Base-by-base conservation (phyloP, 2,797 vertebrate genomes). In the Serranus cabrilla region DNA sequence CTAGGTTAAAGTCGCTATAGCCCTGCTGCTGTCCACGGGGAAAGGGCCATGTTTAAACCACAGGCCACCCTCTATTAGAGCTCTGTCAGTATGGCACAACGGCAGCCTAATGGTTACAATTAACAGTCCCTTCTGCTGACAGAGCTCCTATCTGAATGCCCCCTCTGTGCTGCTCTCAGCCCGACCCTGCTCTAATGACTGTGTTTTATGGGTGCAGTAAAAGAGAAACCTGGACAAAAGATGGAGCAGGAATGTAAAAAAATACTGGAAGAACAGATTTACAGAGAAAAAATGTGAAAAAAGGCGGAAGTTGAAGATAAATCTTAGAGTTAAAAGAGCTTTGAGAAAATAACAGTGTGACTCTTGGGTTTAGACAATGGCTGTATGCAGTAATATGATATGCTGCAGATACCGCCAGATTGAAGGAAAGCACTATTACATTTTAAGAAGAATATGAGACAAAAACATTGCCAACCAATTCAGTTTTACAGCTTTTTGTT, bases 41-140 rank as follows among this genome's bases (percentile, higher is more conserved):
- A 83, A 63, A 87, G 82, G 84, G 81, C 85, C 83, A 57, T 85
- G 79, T 91, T 91, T 91, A 87, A 92, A 76, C 74, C 80, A 71
- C 64, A 80, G 74, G 64, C 85, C 89, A 82, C 84, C 85, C 67
- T 76, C 82, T 78, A 83, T 87, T 88, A 91, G 71, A 70, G 78
- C 83, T 52, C 79, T 78, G 89, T 85, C 84, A 89, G 83, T 78
- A 47, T 67, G 84, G 84, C 81, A 86, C 55, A 43, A 81, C 68
- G 62, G 84, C 85, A 86, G 87, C 47, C 83, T 94, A 95, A 94
- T 94, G 87, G 89, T 89, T 91, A 90, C 92, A 93, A 95, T 94
- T 95, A 95, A 91, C 85, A 84, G 80, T 80, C 84, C 78, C 87
- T 81, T 85, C 78, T 70, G 85, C 91, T 90, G 87, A 91, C 87